These are phyloP conservation scores for Crocallis elinguaria DNA, from an alignment of 2,888 invertebrate genomes.

Conservation along the genomic window DNA sequence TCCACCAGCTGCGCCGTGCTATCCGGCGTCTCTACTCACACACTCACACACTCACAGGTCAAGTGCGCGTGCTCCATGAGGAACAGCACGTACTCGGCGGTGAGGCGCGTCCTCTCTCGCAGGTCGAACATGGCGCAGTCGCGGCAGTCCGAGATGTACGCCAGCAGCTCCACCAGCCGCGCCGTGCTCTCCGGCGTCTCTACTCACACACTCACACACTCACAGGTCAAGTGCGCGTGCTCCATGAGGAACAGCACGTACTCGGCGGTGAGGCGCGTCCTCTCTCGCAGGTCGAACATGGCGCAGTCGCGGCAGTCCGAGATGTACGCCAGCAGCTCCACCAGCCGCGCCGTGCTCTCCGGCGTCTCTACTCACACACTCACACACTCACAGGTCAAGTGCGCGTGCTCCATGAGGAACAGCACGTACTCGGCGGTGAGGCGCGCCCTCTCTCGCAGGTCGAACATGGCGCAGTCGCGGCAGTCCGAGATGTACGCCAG, in stretches of 20 bases:
- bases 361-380: too few species aligned
- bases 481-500: constrained; percentile 93
- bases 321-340: constrained; percentile 93
- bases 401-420: constrained; percentile 94
- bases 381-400: constrained; percentile 88
- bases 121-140: constrained; percentile 95
- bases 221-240: constrained; percentile 90
- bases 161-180: constrained; percentile 93
- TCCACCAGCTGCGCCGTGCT: constrained; percentile 95
- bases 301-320: constrained; percentile 93
- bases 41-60: too few species aligned
- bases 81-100: too few species aligned
- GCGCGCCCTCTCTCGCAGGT: constrained; percentile 90
- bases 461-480: constrained; percentile 94
- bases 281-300: constrained; percentile 92
- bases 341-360: too few species aligned
- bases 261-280: constrained; percentile 90
- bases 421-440: constrained; percentile 91
- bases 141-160: constrained; percentile 93
- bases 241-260: constrained; percentile 93
- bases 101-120: constrained; percentile 89
- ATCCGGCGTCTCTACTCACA: constrained; percentile 94
- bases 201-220: too few species aligned
- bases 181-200: too few species aligned
- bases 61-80: too few species aligned